Evolutionary conservation across 1,140 invertebrate genomes (phyloP).

Genomic region (Cephus cinctus): DNA sequence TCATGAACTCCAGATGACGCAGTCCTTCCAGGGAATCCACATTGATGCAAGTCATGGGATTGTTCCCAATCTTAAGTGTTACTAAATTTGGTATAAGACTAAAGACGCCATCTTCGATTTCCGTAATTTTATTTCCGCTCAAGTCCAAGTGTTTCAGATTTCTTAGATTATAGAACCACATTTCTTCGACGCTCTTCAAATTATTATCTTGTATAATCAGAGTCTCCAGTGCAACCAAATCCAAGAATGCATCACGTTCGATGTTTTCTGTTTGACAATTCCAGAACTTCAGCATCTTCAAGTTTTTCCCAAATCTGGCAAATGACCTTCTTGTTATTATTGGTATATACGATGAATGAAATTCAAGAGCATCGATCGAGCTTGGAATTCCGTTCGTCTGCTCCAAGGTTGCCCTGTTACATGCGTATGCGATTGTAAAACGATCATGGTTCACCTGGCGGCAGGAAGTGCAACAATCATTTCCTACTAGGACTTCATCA

Average conservation of each 20-base stretch:
- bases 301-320: slow-evolving; percentile 27
- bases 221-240: slow-evolving; percentile 21
- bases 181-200: slow-evolving; percentile 17
- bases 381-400: slow-evolving; percentile 14
- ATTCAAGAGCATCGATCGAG: slow-evolving; percentile 19
- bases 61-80: slow-evolving; percentile 30
- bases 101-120: slow-evolving; percentile 31
- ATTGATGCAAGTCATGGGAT: slow-evolving; percentile 36
- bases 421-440: not conserved
- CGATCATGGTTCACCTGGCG: not conserved
- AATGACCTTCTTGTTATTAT: slow-evolving; percentile 19
- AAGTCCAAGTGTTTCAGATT: slow-evolving; percentile 27
- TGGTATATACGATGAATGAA: slow-evolving; percentile 23
- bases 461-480: too few relatives aligned
- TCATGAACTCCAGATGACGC: slow-evolving; percentile 17
- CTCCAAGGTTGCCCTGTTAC: not conserved
- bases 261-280: slow-evolving; percentile 34
- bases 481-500: too few relatives aligned
- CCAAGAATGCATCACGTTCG: slow-evolving; percentile 24
- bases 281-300: slow-evolving; percentile 28
- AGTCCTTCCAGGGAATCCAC: slow-evolving; percentile 27
- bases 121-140: slow-evolving; percentile 30
- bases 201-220: slow-evolving; percentile 29
- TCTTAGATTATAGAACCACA: slow-evolving; percentile 16
- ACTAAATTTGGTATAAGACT: slow-evolving; percentile 20